Percentiles rank a stretch among this genome's conserved stretches.
phyloP scores from a whole-genome alignment of 2,888 invertebrate genomes.

The Saturnia japonica region DNA sequence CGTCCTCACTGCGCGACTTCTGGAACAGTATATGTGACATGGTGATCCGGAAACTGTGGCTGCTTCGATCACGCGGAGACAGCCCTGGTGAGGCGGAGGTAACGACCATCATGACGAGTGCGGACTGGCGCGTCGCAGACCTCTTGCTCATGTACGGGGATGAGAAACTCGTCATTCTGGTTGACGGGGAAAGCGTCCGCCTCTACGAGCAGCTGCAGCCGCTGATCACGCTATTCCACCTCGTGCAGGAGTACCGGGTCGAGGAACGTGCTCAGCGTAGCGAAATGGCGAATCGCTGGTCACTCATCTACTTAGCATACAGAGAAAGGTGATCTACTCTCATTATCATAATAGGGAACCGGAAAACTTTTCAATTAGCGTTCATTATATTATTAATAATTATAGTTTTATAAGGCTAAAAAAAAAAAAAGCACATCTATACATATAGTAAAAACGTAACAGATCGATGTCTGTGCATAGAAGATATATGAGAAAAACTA shows the following conservation, averaged over 20 bases:
- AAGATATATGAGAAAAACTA: too few species aligned
- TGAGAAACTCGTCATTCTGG: not conserved
- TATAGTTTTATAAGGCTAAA: too few species aligned
- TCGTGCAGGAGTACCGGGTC: slow-evolving; percentile 35
- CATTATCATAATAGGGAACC: too few species aligned
- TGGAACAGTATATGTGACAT: not conserved
- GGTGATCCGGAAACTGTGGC: slow-evolving; percentile 22
- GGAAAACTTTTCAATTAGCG: too few species aligned
- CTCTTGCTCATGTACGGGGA: slow-evolving; percentile 31
- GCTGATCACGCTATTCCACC: slow-evolving; percentile 36
- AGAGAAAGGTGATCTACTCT: slow-evolving; percentile 18
- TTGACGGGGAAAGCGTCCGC: slow-evolving; percentile 24
- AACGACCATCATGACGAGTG: slow-evolving; percentile 23
- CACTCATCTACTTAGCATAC: slow-evolving; percentile 23
- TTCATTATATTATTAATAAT: too few species aligned
- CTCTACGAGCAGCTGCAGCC: slow-evolving; percentile 30
- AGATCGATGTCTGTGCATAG: too few species aligned
- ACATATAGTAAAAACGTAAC: too few species aligned
- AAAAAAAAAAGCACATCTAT: too few species aligned
- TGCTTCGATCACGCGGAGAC: slow-evolving; percentile 19
- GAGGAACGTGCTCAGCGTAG: slow-evolving; percentile 23
- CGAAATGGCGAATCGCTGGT: slow-evolving; percentile 28
- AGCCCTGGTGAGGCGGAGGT: slow-evolving; percentile 9
- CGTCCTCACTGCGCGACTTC: not conserved
- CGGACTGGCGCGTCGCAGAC: slow-evolving; percentile 25